Percentiles rank a stretch among this genome's conserved stretches.
phyloP scores from a whole-genome alignment of 2,888 invertebrate genomes.

The Heliconius ismenius region DNA sequence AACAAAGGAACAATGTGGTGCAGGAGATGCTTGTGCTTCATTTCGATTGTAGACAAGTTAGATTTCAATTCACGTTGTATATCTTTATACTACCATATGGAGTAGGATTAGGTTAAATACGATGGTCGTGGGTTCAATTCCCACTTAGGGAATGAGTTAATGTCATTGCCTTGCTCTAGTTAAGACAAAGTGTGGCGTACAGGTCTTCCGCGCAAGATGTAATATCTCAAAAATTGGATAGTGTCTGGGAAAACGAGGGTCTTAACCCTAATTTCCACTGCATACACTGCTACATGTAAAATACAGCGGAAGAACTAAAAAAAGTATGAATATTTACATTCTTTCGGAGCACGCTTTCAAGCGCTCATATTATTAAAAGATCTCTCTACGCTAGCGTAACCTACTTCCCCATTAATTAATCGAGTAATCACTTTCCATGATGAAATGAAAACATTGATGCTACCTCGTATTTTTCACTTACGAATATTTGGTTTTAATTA shows the following conservation, averaged over 20 bases:
- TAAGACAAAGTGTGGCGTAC: no score
- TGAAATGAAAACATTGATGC: slow-evolving; percentile 16
- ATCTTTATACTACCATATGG: background rate
- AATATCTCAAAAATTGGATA: no score
- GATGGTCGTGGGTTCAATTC: background rate
- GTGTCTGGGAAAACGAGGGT: background rate
- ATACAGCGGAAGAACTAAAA: background rate
- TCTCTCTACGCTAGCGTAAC: slow-evolving; percentile 32
- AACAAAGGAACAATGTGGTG: slow-evolving; percentile 77
- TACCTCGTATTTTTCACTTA: slow-evolving; percentile 18
- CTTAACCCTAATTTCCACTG: background rate
- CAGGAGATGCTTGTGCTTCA: slow-evolving; percentile 74
- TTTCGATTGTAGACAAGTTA: slow-evolving; percentile 72
- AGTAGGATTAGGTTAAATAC: background rate
- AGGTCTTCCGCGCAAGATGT: no score
- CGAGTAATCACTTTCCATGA: slow-evolving; percentile 29
- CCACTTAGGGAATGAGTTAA: background rate
- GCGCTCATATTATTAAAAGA: slow-evolving; percentile 33
- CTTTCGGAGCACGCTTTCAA: background rate
- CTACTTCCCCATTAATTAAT: slow-evolving; percentile 38
- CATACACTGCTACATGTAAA: background rate
- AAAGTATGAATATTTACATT: slow-evolving; percentile 3
- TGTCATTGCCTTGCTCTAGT: background rate
- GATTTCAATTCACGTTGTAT: slow-evolving; percentile 44
- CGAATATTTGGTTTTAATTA: slow-evolving; percentile 22